phyloP scores from a whole-genome alignment of 64 coral and sea anemone genomes.

The Catalaphyllia jardinei region DNA sequence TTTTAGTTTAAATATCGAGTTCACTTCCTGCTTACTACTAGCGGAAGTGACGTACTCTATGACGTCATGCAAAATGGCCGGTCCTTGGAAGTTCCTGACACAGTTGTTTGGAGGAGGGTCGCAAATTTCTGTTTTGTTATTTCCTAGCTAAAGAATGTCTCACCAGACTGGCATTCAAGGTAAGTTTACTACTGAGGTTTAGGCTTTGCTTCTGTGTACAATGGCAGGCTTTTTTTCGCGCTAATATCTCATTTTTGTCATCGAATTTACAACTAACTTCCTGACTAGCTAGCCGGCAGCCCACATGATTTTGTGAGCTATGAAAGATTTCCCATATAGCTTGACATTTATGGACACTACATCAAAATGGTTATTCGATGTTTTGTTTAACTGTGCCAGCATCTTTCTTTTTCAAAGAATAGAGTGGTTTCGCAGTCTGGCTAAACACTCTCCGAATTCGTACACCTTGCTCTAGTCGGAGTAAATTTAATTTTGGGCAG shows the following conservation, averaged over 20 bases:
- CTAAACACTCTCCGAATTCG: too few relatives aligned
- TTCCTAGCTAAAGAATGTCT: constrained; percentile 70
- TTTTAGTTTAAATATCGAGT: background rate
- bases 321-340: background rate
- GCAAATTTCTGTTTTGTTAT: background rate
- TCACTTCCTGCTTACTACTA: constrained; percentile 6
- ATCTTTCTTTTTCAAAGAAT: too few relatives aligned
- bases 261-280: background rate
- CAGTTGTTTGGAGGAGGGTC: constrained; percentile 8
- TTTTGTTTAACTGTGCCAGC: too few relatives aligned
- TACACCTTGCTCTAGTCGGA: too few relatives aligned
- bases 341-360: too few relatives aligned
- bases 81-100: constrained; percentile 11
- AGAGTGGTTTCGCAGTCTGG: too few relatives aligned
- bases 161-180: constrained; percentile 95
- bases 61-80: constrained; percentile 74
- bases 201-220: background rate
- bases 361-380: too few relatives aligned
- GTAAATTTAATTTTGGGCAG: too few relatives aligned
- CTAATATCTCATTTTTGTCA: background rate
- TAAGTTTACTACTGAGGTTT: constrained; percentile 22
- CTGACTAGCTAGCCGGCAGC: background rate
- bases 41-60: constrained; percentile 79
- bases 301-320: background rate
- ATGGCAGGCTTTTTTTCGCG: background rate